Evolutionary conservation across 2,113 vertebrate species (phyloP).

Genomic region (Nymphicus hollandicus): DNA sequence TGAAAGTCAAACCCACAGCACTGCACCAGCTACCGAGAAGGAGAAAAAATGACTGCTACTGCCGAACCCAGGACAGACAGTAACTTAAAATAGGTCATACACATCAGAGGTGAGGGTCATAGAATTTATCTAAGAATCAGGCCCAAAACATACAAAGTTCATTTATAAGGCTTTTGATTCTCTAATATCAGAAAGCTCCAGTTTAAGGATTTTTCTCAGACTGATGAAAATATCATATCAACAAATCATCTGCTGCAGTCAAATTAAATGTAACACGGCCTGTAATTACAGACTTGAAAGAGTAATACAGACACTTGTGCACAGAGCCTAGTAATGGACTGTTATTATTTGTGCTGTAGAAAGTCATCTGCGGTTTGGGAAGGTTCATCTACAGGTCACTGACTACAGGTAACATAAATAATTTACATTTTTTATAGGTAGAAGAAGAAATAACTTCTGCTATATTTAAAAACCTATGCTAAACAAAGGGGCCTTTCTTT

Average conservation of each 20-base stretch:
- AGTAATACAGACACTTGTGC: constrained; percentile 27
- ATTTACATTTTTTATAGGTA: constrained; percentile 34
- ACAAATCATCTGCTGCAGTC: constrained; percentile 34
- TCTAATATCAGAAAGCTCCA: background rate
- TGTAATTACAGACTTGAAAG: constrained; percentile 48
- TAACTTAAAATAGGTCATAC: background rate
- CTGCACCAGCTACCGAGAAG: no score
- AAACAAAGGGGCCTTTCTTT: constrained; percentile 62
- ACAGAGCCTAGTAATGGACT: background rate
- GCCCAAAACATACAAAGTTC: background rate
- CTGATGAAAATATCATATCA: background rate
- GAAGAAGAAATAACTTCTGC: constrained; percentile 18
- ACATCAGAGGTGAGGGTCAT: background rate
- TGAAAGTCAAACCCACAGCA: no score
- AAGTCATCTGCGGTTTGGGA: constrained; percentile 18
- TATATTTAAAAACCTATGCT: constrained; percentile 13
- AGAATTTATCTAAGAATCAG: background rate
- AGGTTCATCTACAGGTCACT: constrained; percentile 49
- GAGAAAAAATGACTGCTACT: no score
- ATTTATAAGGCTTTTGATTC: background rate
- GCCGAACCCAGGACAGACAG: no score
- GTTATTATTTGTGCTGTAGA: constrained; percentile 18
- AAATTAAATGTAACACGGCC: constrained; percentile 46
- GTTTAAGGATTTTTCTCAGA: constrained; percentile 34
- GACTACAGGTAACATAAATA: constrained; percentile 58